These are phyloP conservation scores for Solea solea DNA, from an alignment of 2,113 vertebrate genomes.

Conservation along the genomic window DNA sequence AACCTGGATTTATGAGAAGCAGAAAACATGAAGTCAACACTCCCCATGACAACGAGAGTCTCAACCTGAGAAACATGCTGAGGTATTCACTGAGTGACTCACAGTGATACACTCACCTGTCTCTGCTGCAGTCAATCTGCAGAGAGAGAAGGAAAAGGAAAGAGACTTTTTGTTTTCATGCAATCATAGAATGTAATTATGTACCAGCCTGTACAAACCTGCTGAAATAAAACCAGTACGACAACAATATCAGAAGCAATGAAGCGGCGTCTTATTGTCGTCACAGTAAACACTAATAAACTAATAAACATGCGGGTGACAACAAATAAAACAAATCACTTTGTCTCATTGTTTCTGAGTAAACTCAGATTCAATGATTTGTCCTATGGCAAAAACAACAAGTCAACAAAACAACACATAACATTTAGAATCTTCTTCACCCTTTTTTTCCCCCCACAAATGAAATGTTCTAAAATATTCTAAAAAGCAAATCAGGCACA, in stretches of 20 bases:
- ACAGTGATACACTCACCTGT: slow-evolving; percentile 19
- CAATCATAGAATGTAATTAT: no score
- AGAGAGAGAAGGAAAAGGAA: background rate
- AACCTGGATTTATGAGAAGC: background rate
- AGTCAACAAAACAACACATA: no score
- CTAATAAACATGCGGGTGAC: no score
- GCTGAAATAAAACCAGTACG: background rate
- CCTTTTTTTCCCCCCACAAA: no score
- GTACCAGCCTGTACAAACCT: background rate
- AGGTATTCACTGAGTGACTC: slow-evolving; percentile 45
- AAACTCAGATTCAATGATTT: no score
- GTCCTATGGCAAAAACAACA: no score
- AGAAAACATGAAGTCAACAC: slow-evolving; percentile 16
- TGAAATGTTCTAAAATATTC: no score
- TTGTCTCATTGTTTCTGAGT: no score
- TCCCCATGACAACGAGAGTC: slow-evolving; percentile 12
- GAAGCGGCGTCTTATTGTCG: background rate
- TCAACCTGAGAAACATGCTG: slow-evolving; percentile 12
- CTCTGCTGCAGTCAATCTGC: background rate
- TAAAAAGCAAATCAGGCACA: no score
- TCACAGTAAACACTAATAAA: no score
- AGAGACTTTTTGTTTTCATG: background rate
- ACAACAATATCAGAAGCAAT: background rate
- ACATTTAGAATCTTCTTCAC: no score
- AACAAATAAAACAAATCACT: no score